These are phyloP conservation scores for Somateria mollissima DNA, from an alignment of 2,797 vertebrate species.

Conservation along the genomic window DNA sequence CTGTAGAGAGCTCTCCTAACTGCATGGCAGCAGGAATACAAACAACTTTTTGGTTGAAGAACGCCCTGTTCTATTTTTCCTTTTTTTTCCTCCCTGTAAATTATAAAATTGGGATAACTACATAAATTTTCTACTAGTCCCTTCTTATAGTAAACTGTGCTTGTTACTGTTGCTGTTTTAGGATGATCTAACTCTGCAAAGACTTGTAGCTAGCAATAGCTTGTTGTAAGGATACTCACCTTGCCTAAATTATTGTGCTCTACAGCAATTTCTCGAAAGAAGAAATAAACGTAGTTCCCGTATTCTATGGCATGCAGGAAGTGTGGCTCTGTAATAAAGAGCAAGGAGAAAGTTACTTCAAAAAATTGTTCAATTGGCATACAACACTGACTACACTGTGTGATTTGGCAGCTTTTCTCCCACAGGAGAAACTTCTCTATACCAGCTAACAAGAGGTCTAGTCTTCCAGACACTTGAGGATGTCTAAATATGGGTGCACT, in stretches of 20 bases:
- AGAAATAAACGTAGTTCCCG: conserved; percentile 98
- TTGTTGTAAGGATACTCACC: conserved; percentile 75
- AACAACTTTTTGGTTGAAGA: background rate
- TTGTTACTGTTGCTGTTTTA: background rate
- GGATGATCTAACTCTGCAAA: background rate
- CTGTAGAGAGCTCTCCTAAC: background rate
- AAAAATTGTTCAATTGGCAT: background rate
- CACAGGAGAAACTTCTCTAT: background rate
- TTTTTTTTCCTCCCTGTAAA: background rate
- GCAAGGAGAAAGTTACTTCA: conserved; percentile 27
- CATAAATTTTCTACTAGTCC: background rate
- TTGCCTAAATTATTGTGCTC: conserved; percentile 98
- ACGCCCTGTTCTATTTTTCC: background rate
- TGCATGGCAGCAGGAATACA: background rate
- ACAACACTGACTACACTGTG: background rate
- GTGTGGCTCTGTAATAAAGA: conserved; percentile 90
- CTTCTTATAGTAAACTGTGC: background rate
- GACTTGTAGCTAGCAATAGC: background rate
- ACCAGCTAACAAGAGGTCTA: background rate
- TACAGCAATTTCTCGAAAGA: conserved; percentile 97
- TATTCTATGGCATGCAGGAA: conserved; percentile 98
- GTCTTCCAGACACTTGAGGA: background rate
- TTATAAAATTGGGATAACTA: background rate
- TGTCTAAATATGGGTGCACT: background rate
- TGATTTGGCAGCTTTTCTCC: background rate